These are phyloP conservation scores for Podilymbus podiceps DNA, from an alignment of 2,113 vertebrate genomes.

Conservation along the genomic window DNA sequence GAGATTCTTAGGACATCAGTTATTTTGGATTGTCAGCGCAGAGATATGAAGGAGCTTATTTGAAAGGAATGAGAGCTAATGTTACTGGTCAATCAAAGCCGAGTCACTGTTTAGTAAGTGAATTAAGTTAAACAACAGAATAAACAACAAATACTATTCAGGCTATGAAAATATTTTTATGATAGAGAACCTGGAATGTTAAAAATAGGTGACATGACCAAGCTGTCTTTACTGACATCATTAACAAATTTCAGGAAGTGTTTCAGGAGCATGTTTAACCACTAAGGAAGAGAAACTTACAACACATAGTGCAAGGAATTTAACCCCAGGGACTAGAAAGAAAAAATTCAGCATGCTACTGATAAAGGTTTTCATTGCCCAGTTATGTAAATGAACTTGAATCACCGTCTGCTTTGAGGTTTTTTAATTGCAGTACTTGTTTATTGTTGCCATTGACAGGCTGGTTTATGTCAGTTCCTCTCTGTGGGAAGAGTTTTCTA, in stretches of 20 bases:
- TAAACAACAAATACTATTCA: neutral
- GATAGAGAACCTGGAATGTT: neutral
- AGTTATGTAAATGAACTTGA: neutral
- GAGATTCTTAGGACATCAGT: neutral
- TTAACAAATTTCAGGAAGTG: fast-evolving
- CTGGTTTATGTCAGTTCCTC: neutral
- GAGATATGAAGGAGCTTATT: neutral
- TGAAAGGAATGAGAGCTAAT: neutral
- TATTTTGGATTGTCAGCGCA: neutral
- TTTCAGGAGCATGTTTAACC: neutral
- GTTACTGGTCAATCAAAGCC: neutral
- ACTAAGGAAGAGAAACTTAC: neutral
- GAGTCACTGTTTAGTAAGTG: neutral
- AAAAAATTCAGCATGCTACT: neutral
- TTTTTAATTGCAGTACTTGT: neutral
- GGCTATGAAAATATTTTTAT: neutral
- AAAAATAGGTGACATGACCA: neutral
- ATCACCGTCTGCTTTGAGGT: neutral
- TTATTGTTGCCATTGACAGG: neutral
- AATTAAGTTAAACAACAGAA: neutral
- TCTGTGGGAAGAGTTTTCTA: neutral
- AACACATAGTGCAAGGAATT: neutral
- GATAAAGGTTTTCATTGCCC: neutral
- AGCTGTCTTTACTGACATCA: neutral
- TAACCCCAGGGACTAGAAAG: neutral